These are phyloP conservation scores for Cyprinodon variegatus DNA, from an alignment of 2,113 vertebrate species.

Conservation along the genomic window DNA sequence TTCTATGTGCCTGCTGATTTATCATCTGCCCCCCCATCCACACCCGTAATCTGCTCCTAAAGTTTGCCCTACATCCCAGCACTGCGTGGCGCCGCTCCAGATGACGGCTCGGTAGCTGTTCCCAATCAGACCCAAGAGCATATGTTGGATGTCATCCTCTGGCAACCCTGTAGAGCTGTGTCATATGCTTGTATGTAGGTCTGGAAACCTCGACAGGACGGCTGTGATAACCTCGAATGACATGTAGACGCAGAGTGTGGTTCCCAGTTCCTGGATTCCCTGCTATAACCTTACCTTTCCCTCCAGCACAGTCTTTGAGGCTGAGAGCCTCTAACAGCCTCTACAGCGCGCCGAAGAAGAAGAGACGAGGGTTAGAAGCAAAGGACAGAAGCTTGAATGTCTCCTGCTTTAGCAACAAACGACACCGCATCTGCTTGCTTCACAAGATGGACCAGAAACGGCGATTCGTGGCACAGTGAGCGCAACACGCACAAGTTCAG, in stretches of 20 bases:
- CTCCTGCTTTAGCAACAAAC: slow-evolving; percentile 53
- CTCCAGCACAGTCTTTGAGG: slow-evolving; percentile 60
- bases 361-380: slow-evolving; percentile 36
- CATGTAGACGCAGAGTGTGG: slow-evolving; percentile 57
- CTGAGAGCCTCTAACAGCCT: slow-evolving; percentile 60
- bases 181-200: slow-evolving; percentile 34
- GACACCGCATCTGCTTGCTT: slow-evolving; percentile 52
- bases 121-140: neutral
- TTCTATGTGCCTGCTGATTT: neutral
- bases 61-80: slow-evolving; percentile 54
- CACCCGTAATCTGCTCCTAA: slow-evolving; percentile 33
- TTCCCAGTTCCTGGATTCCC: slow-evolving; percentile 49
- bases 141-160: slow-evolving; percentile 9
- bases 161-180: slow-evolving; percentile 34
- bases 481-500: slow-evolving; percentile 73
- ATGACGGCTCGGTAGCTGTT: slow-evolving; percentile 27
- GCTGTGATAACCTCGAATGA: slow-evolving; percentile 36
- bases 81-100: slow-evolving; percentile 39
- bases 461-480: slow-evolving; percentile 81
- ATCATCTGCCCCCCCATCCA: neutral
- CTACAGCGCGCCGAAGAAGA: slow-evolving; percentile 49
- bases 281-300: slow-evolving; percentile 57
- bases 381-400: slow-evolving; percentile 46
- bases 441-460: slow-evolving; percentile 82
- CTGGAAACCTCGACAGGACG: slow-evolving; percentile 35